These are phyloP conservation scores for Sicus ferrugineus DNA, from an alignment of 2,888 invertebrate genomes.

Conservation along the genomic window DNA sequence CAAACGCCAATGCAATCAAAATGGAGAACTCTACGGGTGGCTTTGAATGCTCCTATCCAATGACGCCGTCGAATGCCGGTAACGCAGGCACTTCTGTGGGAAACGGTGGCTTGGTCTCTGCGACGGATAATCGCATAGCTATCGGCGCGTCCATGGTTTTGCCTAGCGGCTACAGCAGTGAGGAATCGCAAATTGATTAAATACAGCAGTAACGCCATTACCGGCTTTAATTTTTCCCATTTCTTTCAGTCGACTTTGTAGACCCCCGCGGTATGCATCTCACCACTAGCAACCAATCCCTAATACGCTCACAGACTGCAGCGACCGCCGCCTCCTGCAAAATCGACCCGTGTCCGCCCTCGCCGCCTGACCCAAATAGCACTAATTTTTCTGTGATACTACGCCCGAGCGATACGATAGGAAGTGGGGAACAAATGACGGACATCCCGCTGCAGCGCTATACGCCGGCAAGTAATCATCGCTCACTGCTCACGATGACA, in stretches of 20 bases:
- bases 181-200: constrained; percentile 60
- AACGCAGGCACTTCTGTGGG: constrained; percentile 31
- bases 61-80: constrained; percentile 65
- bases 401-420: constrained; percentile 55
- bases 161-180: constrained; percentile 81
- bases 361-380: constrained; percentile 53
- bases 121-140: constrained; percentile 47
- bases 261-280: constrained; percentile 63
- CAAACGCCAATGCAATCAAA: constrained; percentile 76
- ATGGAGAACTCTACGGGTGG: constrained; percentile 76
- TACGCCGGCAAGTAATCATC: constrained; percentile 53
- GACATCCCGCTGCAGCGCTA: constrained; percentile 58
- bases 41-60: constrained; percentile 80
- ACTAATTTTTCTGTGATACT: constrained; percentile 60
- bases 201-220: neutral
- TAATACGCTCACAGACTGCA: constrained; percentile 53
- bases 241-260: constrained; percentile 59
- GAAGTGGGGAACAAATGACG: constrained; percentile 40
- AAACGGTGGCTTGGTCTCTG: constrained; percentile 46
- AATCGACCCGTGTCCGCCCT: constrained; percentile 56
- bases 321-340: constrained; percentile 49
- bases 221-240: neutral
- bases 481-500: constrained; percentile 51
- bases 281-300: constrained; percentile 53
- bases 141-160: constrained; percentile 71